Evolutionary conservation across 2,888 invertebrate genomes (phyloP).

Genomic region (Polymixis flavicincta): DNA sequence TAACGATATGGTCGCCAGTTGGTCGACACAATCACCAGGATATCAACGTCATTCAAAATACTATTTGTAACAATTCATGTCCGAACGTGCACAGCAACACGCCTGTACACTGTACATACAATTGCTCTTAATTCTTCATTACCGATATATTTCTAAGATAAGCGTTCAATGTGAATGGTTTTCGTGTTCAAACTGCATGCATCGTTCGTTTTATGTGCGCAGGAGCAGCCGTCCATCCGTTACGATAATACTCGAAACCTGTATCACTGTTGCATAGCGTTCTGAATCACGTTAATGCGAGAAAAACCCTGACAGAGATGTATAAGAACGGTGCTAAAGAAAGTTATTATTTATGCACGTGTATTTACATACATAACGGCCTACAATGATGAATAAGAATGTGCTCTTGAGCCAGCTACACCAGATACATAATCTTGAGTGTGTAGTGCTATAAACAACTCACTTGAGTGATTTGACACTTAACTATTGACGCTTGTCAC

Average conservation of each 20-base stretch:
- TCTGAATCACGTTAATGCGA: slow-evolving; percentile 58
- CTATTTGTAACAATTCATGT: slow-evolving; percentile 53
- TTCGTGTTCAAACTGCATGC: slow-evolving; percentile 70
- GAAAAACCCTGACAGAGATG: slow-evolving; percentile 66
- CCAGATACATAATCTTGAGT: slow-evolving; percentile 37
- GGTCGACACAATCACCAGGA: slow-evolving; percentile 26
- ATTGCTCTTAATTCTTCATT: slow-evolving; percentile 61
- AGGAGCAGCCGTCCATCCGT: slow-evolving; percentile 71
- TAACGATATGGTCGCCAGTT: slow-evolving; percentile 18
- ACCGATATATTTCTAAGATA: slow-evolving; percentile 66
- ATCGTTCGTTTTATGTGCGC: slow-evolving; percentile 74
- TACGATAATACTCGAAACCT: slow-evolving; percentile 68
- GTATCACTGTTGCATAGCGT: slow-evolving; percentile 69
- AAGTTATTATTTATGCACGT: slow-evolving; percentile 59
- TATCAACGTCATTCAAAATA: slow-evolving; percentile 43
- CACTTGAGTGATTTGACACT: slow-evolving; percentile 38
- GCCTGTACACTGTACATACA: slow-evolving; percentile 44
- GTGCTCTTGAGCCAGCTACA: slow-evolving; percentile 32
- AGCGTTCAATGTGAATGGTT: slow-evolving; percentile 53
- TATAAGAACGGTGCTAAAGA: slow-evolving; percentile 62
- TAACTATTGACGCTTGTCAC: slow-evolving; percentile 31
- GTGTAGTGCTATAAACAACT: slow-evolving; percentile 18
- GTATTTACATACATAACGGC: slow-evolving; percentile 37
- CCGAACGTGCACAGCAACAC: slow-evolving; percentile 30
- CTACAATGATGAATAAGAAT: slow-evolving; percentile 29